Conservation (phyloP, 35 echinoderm and acorn worm genomes). For the Apostichopus parvimensis region DNA sequence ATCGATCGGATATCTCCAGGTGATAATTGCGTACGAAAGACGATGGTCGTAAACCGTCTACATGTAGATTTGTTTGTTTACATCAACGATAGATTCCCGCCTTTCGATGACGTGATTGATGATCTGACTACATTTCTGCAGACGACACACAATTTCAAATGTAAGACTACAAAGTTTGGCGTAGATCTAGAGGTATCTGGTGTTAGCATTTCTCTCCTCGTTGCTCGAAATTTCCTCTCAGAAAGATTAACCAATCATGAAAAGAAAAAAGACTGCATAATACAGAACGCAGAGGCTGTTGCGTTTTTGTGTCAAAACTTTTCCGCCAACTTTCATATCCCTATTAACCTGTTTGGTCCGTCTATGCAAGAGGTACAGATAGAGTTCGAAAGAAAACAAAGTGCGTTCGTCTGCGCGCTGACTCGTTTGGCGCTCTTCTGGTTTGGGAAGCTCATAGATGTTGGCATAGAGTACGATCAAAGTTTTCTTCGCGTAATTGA, state of each 20-base stretch:
- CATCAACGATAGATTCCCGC: slow-evolving; percentile 3
- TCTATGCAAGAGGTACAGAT: background rate
- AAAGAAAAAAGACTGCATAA: background rate
- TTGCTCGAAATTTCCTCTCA: slow-evolving; percentile 4
- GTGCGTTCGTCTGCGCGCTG: background rate
- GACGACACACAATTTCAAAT: background rate
- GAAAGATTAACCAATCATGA: background rate
- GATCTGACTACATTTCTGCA: background rate
- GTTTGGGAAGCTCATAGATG: background rate
- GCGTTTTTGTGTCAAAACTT: background rate
- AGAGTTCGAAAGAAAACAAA: background rate
- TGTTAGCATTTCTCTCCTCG: background rate
- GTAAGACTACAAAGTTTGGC: background rate
- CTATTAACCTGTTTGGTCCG: background rate
- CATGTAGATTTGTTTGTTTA: slow-evolving; percentile 5
- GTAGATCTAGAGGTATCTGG: background rate
- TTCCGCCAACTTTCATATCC: background rate
- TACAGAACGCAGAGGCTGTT: background rate
- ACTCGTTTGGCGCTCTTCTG: slow-evolving; percentile 4
- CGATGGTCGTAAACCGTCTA: background rate
- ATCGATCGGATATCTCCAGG: slow-evolving; percentile 1
- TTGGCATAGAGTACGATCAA: background rate
- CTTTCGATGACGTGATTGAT: background rate
- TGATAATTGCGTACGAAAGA: background rate
- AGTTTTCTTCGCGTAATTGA: background rate